Evolutionary conservation across 2,113 vertebrate genomes (phyloP).

Genomic region (Pholis gunnellus): DNA sequence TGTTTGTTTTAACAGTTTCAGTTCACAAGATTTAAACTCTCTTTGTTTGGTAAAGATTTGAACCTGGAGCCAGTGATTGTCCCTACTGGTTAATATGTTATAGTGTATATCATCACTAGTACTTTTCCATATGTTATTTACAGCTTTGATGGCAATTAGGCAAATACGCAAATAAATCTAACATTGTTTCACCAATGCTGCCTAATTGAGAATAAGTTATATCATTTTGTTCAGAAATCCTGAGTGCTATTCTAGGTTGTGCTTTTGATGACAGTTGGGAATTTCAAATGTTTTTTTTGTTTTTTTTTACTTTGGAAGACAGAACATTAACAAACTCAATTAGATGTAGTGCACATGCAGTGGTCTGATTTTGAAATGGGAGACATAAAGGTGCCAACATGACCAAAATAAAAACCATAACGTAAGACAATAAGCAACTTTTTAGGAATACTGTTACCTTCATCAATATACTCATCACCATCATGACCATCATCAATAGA

Average conservation of each 20-base stretch:
- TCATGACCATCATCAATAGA: not conserved
- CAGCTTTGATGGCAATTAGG: not conserved
- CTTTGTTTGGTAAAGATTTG: not conserved
- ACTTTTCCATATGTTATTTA: too few relatives aligned
- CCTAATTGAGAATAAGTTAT: not conserved
- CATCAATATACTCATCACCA: too few relatives aligned
- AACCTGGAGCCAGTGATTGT: not conserved
- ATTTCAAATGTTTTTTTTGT: too few relatives aligned
- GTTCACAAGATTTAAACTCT: not conserved
- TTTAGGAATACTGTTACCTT: too few relatives aligned
- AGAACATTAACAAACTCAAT: not conserved
- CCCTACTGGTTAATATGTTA: too few relatives aligned
- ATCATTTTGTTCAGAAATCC: too few relatives aligned
- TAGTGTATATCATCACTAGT: too few relatives aligned
- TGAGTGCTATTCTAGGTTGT: too few relatives aligned
- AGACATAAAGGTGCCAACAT: not conserved
- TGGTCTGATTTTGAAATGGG: not conserved
- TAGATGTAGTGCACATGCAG: not conserved
- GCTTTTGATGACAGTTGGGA: too few relatives aligned
- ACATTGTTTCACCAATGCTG: not conserved
- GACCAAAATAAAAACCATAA: not conserved
- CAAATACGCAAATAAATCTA: not conserved
- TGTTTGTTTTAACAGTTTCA: not conserved
- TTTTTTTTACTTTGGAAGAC: too few relatives aligned
- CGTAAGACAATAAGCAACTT: too few relatives aligned